phyloP scores from a whole-genome alignment of 2,888 invertebrate genomes.

The Phyllotreta cruciferae region DNA sequence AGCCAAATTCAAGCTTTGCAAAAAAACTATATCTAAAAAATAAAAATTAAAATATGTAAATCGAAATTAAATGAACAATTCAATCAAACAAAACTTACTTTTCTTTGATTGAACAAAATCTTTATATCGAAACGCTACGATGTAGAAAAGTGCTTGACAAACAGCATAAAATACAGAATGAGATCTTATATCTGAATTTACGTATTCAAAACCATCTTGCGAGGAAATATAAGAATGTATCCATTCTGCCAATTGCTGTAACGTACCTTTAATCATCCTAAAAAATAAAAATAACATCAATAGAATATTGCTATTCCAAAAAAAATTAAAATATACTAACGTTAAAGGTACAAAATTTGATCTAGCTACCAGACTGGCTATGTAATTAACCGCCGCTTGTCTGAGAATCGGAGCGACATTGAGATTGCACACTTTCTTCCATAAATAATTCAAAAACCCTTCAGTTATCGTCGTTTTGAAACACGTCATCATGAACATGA shows the following conservation, averaged over 20 bases:
- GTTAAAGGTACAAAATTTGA: slow-evolving; percentile 68
- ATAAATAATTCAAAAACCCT: slow-evolving; percentile 73
- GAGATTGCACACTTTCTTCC: slow-evolving; percentile 75
- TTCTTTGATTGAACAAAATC: slow-evolving; percentile 79
- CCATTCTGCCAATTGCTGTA: slow-evolving; percentile 81
- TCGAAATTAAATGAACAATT: background rate
- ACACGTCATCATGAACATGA: slow-evolving; percentile 77
- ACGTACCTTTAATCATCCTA: slow-evolving; percentile 69
- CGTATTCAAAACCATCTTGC: slow-evolving; percentile 66
- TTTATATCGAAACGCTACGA: slow-evolving; percentile 88
- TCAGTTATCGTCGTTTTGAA: slow-evolving; percentile 68
- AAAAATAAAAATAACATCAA: slow-evolving; percentile 44
- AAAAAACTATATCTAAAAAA: slow-evolving; percentile 76
- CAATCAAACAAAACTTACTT: slow-evolving; percentile 69
- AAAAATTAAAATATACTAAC: slow-evolving; percentile 59
- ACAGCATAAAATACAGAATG: slow-evolving; percentile 91
- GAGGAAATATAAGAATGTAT: slow-evolving; percentile 81
- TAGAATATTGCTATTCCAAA: background rate
- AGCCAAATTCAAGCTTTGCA: slow-evolving; percentile 83
- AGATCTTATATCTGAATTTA: slow-evolving; percentile 68
- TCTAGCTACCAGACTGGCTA: slow-evolving; percentile 77
- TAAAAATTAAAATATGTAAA: too few species aligned
- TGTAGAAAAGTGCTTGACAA: slow-evolving; percentile 92
- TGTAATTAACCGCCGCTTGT: slow-evolving; percentile 75
- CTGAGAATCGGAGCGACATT: slow-evolving; percentile 70